Evolutionary conservation across 2,797 vertebrate species (phyloP).

Genomic region (Helicolenus hilgendorfi): DNA sequence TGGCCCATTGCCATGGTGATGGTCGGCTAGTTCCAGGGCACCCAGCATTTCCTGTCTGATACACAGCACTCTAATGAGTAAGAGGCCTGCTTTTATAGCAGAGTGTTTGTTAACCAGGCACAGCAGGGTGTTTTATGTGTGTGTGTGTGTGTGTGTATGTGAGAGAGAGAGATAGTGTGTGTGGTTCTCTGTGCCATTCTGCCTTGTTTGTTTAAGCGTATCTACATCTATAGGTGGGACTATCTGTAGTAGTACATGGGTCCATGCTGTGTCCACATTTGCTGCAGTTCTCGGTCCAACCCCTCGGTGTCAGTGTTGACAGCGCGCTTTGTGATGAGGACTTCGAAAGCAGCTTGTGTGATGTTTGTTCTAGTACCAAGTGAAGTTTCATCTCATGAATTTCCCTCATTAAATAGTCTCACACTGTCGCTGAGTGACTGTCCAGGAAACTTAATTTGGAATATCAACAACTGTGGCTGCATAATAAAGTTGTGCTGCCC

Average conservation of each 20-base stretch:
- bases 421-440: conserved; percentile 13
- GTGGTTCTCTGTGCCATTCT: conserved; percentile 17
- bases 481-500: neutral
- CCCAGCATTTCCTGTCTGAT: conserved; percentile 89
- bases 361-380: conserved; percentile 11
- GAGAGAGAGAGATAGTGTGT: neutral
- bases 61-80: conserved; percentile 83
- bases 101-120: conserved; percentile 77
- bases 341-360: conserved; percentile 12
- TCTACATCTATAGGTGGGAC: conserved; percentile 48
- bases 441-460: conserved; percentile 1
- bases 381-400: conserved; percentile 30
- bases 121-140: conserved; percentile 49
- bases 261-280: conserved; percentile 15
- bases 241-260: neutral
- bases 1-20: conserved; percentile 84
- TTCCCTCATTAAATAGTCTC: conserved; percentile 22
- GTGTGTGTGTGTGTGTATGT: conserved; percentile 13
- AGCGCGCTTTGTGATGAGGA: conserved; percentile 54
- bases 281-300: conserved; percentile 79
- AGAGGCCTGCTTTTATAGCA: conserved; percentile 82
- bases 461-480: conserved; percentile 17
- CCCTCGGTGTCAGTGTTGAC: conserved; percentile 90
- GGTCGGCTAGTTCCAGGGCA: conserved; percentile 77
- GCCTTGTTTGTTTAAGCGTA: conserved; percentile 25